Evolutionary conservation across 2,113 vertebrate species (phyloP), one percentile per base, ranked within the genome.

Genomic region (Lepidothrix coronata): DNA sequence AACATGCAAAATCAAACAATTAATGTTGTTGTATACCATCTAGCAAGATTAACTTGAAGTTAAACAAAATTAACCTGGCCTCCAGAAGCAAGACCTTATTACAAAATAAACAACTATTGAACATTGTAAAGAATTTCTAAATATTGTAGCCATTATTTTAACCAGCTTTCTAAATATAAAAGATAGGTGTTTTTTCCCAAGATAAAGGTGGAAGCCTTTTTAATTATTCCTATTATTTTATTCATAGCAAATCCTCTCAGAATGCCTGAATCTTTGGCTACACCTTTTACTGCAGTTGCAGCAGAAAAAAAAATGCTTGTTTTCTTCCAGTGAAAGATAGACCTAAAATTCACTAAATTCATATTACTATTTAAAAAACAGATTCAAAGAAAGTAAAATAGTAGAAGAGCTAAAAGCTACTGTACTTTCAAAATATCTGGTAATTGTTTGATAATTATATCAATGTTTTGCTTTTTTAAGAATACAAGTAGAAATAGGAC

Each of bases 231-330:
- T 76, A 27, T 28, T 85, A 71, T 96, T 94, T 79, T 84, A 21
- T 63, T 90, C 86, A 85, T 17, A 65, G 58, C 57, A 91, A 91
- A 14, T 21, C 5, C 62, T 71, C 82, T 93, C 89, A 71, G 61
- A 66, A 93, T 51, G 70, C 57, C 70, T 82, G 79, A 78, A 91
- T 85, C 74, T 91, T 88, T 78, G 75, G 78, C 93, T 97, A 96
- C 85, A 94, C 88, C 88, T 97, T 97, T 96, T 94, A 95, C 96
- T 96, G 93, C 97, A 97, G 96, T 96, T 98, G 96, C 97, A 89
- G 95, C 96, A 96, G 92, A 62, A 58, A 80, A 62, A 59, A 19
- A 24, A 41, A 31, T 35, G 39, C 92, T 91, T 76, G 31, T 74
- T 94, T 86, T 54, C 21, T 89, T 94, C 41, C 61, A 39, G 44